Conservation (phyloP, 2,888 invertebrate genomes). For the Neoascia interrupta region DNA sequence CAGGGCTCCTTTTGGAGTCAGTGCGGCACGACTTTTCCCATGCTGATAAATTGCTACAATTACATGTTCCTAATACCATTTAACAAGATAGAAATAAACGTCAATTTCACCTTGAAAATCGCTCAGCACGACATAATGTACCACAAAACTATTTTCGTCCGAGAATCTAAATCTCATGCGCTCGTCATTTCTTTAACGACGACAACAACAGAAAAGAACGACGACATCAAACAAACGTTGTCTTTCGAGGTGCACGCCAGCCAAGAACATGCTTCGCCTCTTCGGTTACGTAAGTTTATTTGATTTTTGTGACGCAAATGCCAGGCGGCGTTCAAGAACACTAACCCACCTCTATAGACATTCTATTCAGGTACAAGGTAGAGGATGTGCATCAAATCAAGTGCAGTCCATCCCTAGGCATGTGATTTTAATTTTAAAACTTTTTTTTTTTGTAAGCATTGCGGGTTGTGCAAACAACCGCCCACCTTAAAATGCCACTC, state of each 20-base stretch:
- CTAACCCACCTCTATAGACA: slow-evolving; percentile 32
- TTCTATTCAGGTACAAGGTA: slow-evolving; percentile 47
- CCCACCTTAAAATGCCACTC: slow-evolving; percentile 24
- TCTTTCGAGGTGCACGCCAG: slow-evolving; percentile 41
- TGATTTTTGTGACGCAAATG: slow-evolving; percentile 54
- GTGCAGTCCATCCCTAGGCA: slow-evolving; percentile 24
- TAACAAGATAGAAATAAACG: slow-evolving; percentile 26
- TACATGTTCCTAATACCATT: slow-evolving; percentile 11
- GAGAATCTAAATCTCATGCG: slow-evolving; percentile 37
- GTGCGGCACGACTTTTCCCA: too few relatives aligned
- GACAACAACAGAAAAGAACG: slow-evolving; percentile 7
- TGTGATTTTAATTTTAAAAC: slow-evolving; percentile 42
- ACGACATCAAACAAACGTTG: slow-evolving; percentile 44
- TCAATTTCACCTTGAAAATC: slow-evolving; percentile 57
- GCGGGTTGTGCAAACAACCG: slow-evolving; percentile 34
- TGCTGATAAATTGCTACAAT: too few relatives aligned
- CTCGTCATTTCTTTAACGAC: slow-evolving; percentile 28
- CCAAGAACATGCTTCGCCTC: slow-evolving; percentile 27
- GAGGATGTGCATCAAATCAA: slow-evolving; percentile 52
- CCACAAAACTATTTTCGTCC: slow-evolving; percentile 53
- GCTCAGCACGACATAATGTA: slow-evolving; percentile 34
- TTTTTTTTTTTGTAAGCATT: slow-evolving; percentile 30
- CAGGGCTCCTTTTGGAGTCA: too few relatives aligned
- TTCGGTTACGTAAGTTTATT: slow-evolving; percentile 34
- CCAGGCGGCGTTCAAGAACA: slow-evolving; percentile 45